These are phyloP conservation scores for Loris lydekkerianus DNA, from an alignment of 2,797 vertebrate genomes.

Conservation along the genomic window DNA sequence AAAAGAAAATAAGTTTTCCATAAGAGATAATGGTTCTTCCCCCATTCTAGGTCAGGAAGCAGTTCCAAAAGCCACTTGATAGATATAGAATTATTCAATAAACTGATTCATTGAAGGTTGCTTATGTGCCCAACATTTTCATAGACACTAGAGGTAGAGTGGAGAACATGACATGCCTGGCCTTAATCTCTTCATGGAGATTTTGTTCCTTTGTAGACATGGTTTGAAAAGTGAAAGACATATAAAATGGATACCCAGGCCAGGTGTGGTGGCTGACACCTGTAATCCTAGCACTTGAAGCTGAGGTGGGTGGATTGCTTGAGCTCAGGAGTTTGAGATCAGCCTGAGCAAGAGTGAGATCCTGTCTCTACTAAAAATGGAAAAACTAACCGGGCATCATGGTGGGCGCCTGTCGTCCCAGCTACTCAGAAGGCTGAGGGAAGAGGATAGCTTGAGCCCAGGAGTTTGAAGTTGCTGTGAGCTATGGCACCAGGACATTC, in stretches of 20 bases:
- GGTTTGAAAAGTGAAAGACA: constrained; percentile 38
- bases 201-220: background rate
- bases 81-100: constrained; percentile 4
- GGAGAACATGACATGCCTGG: background rate
- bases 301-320: too few species aligned
- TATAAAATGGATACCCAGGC: background rate
- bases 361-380: too few species aligned
- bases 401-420: too few species aligned
- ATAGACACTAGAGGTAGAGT: background rate
- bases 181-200: background rate
- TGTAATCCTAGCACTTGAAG: too few species aligned
- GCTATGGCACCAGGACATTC: too few species aligned
- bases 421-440: too few species aligned
- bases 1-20: constrained; percentile 6
- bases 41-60: background rate
- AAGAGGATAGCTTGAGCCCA: too few species aligned
- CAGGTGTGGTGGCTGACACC: too few species aligned
- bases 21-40: background rate
- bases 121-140: background rate
- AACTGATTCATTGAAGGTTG: constrained; percentile 7
- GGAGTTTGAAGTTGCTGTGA: too few species aligned
- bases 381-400: too few species aligned
- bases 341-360: too few species aligned
- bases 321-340: too few species aligned
- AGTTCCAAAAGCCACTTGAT: constrained; percentile 49